These are phyloP conservation scores for Drepanosiphum platanoidis DNA, from an alignment of 2,888 invertebrate genomes.

Conservation along the genomic window DNA sequence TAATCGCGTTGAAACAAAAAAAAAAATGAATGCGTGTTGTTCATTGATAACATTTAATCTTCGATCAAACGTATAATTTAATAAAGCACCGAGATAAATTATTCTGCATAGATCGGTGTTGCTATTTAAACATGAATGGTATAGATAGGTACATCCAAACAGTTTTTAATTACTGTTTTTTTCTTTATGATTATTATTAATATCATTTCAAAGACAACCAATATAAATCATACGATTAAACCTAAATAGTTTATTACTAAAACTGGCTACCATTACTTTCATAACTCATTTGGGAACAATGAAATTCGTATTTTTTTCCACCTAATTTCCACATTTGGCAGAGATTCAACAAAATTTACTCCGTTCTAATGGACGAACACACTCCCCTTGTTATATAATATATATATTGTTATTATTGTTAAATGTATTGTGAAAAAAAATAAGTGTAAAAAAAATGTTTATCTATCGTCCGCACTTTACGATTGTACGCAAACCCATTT, in stretches of 20 bases:
- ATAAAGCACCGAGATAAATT: not conserved
- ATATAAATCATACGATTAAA: slow-evolving; percentile 54
- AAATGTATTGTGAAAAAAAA: slow-evolving; percentile 53
- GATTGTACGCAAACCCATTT: slow-evolving; percentile 15
- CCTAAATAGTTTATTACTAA: slow-evolving; percentile 34
- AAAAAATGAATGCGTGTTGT: not conserved
- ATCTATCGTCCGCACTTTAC: slow-evolving; percentile 4
- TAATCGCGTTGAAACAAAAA: not conserved
- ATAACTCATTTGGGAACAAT: slow-evolving; percentile 56
- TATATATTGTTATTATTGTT: slow-evolving; percentile 43
- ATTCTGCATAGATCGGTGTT: not conserved
- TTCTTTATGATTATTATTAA: slow-evolving; percentile 34
- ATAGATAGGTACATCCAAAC: not conserved
- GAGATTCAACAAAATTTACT: slow-evolving; percentile 42
- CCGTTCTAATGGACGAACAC: slow-evolving; percentile 39
- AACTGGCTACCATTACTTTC: slow-evolving; percentile 48
- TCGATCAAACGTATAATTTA: slow-evolving; percentile 10
- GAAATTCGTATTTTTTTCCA: slow-evolving; percentile 56
- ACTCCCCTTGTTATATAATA: slow-evolving; percentile 16
- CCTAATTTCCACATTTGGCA: slow-evolving; percentile 57
- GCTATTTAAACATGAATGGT: not conserved
- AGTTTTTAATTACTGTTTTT: not conserved
- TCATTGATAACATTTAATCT: slow-evolving; percentile 9
- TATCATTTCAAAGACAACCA: slow-evolving; percentile 7
- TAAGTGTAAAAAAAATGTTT: slow-evolving; percentile 41